These are phyloP conservation scores for Antennarius maculatus DNA, from an alignment of 2,797 vertebrate genomes.

Conservation along the genomic window DNA sequence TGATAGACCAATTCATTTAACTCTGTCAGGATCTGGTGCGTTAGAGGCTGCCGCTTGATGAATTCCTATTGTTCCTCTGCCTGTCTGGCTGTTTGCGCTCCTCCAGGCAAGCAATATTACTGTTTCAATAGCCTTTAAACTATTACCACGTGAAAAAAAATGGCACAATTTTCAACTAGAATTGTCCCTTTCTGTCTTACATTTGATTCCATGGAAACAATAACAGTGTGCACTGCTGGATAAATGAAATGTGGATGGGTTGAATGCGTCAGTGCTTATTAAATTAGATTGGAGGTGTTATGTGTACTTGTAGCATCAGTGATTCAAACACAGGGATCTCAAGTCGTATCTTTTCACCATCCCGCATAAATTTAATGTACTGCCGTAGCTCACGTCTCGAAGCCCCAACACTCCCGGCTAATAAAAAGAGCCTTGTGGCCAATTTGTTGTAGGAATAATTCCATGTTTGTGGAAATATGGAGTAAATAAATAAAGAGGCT, in stretches of 20 bases:
- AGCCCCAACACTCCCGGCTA: neutral
- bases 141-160: constrained; percentile 41
- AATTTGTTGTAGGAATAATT: neutral
- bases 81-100: constrained; percentile 65
- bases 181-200: constrained; percentile 38
- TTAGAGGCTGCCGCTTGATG: constrained; percentile 70
- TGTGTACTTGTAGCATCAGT: neutral
- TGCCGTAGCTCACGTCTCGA: neutral
- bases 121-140: constrained; percentile 66
- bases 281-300: neutral
- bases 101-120: constrained; percentile 54
- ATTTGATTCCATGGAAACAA: constrained; percentile 25
- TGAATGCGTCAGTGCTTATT: constrained; percentile 5
- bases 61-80: constrained; percentile 68
- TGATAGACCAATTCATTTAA: constrained; percentile 81
- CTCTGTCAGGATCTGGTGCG: constrained; percentile 73
- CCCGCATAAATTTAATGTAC: constrained; percentile 1
- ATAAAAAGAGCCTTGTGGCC: constrained; percentile 1
- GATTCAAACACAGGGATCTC: neutral
- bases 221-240: constrained; percentile 12
- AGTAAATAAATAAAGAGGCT: neutral
- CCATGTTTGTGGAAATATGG: neutral
- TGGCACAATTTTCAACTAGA: constrained; percentile 10
- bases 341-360: neutral
- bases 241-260: constrained; percentile 15